Conservation (phyloP, 2,888 invertebrate genomes). For the Eupithecia abbreviata region DNA sequence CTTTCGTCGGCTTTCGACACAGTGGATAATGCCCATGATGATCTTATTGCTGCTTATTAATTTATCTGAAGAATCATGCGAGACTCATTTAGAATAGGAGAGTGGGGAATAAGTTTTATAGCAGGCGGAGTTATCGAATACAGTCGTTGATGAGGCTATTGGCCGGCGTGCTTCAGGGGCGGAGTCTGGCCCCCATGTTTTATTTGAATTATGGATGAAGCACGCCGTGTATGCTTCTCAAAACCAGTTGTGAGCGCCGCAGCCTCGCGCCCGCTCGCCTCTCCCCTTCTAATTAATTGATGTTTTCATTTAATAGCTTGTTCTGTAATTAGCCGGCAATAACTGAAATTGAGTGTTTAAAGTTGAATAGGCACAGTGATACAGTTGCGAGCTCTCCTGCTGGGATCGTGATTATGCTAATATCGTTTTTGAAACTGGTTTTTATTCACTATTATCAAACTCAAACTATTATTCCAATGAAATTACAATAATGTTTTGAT, state of each 20-base stretch:
- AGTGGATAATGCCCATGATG: conserved; percentile 58
- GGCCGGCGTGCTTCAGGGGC: conserved; percentile 79
- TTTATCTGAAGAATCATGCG: conserved; percentile 75
- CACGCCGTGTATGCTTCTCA: conserved; percentile 69
- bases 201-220: conserved; percentile 83
- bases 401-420: conserved; percentile 46
- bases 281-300: conserved; percentile 82
- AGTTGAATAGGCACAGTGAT: conserved; percentile 67
- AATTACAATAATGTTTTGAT: conserved; percentile 10
- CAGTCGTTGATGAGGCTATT: conserved; percentile 72
- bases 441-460: conserved; percentile 10
- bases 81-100: conserved; percentile 73
- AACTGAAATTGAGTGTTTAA: conserved; percentile 74
- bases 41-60: conserved; percentile 74
- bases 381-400: conserved; percentile 46
- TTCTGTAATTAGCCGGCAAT: conserved; percentile 75
- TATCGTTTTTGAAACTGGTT: conserved; percentile 42
- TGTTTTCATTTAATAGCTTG: conserved; percentile 81
- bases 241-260: conserved; percentile 80
- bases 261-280: conserved; percentile 79
- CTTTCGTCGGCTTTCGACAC: conserved; percentile 65
- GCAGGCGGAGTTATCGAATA: conserved; percentile 76
- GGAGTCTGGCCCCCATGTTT: conserved; percentile 81
- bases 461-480: conserved; percentile 22
- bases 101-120: conserved; percentile 74